Evolutionary conservation across 2,113 vertebrate genomes (phyloP), one percentile per base, ranked within the genome.

Genomic region (Hystrix cristata): DNA sequence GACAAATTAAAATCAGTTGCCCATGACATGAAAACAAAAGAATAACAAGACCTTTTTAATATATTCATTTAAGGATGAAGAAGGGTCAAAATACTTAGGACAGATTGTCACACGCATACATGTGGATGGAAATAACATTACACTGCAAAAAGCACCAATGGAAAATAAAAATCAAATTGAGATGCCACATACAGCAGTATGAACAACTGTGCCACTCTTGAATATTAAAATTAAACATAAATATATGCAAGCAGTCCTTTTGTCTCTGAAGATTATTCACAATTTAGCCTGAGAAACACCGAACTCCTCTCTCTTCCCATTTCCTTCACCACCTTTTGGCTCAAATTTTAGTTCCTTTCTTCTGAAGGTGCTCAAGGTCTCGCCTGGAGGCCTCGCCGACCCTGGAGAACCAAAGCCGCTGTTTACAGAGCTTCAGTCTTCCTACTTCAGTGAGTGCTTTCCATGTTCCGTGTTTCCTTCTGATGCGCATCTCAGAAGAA

Each of bases 1-100:
- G 65, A 76, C 53, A 86, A 96, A 97, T 95, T 92, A 96, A 95
- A 97, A 91, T 86, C 43, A 64, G 62, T 90, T 94, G 16, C 86
- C 38, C n/a, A 79, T 83, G 64, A 96, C 34, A 69, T 53, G 67
- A 74, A 69, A 90, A 86, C 27, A 62, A 64, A 64, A 12, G 31
- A 83, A 16, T 71, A 84, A 51, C 34, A 80, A 93, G 29, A 91
- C 19, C 15, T 78, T 96, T 93, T 62, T 57, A 90, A 94, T 83
- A 91, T 86, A 94, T 87, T 83, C 34, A 94, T 69, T 89, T 95
- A 94, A 85, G 57, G 38, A n/a, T 74, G 82, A 62, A 78, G 71
- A 79, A 59, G 51, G 16, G 31, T 64, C 18, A 85, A 95, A 94
- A 57, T 82, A 93, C 48, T 91, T 80, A 71, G 76, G 38, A 87